These are phyloP conservation scores for Pheosia tremula DNA, from an alignment of 2,888 invertebrate species.

Conservation along the genomic window DNA sequence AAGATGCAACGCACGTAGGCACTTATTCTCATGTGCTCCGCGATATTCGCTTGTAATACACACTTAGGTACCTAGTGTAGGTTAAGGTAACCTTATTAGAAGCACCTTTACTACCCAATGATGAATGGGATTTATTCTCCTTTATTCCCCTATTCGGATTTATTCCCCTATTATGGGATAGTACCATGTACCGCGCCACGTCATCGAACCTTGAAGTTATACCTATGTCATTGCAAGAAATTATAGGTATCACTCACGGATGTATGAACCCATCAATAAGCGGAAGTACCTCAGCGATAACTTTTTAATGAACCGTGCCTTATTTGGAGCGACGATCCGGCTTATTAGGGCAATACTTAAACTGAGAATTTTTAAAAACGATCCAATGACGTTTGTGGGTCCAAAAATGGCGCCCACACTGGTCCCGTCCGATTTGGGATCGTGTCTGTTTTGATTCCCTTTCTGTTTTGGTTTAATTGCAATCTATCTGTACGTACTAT, in stretches of 20 bases:
- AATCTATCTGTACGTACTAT: not conserved
- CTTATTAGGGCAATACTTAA: not conserved
- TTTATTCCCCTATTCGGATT: no score
- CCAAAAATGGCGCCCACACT: constrained; percentile 1
- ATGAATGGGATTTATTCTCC: no score
- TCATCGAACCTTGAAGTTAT: constrained; percentile 1
- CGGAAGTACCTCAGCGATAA: constrained; percentile 2
- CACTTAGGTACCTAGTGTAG: no score
- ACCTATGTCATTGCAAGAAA: not conserved
- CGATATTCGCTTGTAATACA: no score
- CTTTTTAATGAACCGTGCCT: constrained; percentile 4
- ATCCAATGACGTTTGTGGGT: not conserved
- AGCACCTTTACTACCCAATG: no score
- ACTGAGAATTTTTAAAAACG: not conserved
- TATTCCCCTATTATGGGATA: not conserved
- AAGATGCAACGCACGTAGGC: no score
- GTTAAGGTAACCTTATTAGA: no score
- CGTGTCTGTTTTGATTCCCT: not conserved
- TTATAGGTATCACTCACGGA: not conserved
- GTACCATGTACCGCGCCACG: not conserved
- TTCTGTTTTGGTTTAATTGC: not conserved
- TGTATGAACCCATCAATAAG: not conserved
- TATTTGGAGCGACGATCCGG: not conserved
- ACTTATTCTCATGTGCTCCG: no score
- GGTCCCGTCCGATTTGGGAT: not conserved